Conservation (phyloP, 2,797 vertebrate genomes). For the Scarus forsteni region DNA sequence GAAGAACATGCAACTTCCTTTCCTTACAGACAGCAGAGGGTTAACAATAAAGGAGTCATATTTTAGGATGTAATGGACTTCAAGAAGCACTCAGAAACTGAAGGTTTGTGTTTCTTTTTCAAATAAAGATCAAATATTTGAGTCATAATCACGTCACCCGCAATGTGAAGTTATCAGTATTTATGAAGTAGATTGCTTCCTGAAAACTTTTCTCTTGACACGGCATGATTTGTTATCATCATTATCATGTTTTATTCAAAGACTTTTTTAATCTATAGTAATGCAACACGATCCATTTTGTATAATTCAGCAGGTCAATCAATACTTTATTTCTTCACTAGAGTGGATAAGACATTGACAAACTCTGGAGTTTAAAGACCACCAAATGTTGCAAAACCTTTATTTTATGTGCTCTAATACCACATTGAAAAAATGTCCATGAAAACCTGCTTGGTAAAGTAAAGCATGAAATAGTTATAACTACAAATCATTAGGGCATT, state of each 20-base stretch:
- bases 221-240: constrained; percentile 40
- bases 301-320: constrained; percentile 69
- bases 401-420: too few relatives aligned
- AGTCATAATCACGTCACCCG: background rate
- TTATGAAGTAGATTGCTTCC: background rate
- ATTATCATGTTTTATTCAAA: constrained; percentile 68
- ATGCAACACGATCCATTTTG: constrained; percentile 59
- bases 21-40: constrained; percentile 26
- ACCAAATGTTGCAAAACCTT: constrained; percentile 6
- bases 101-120: too few relatives aligned
- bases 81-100: background rate
- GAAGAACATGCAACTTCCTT: constrained; percentile 27
- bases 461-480: too few relatives aligned
- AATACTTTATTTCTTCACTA: constrained; percentile 62
- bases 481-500: too few relatives aligned
- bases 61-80: background rate
- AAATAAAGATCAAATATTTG: background rate
- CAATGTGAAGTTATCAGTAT: background rate
- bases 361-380: constrained; percentile 22
- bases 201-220: constrained; percentile 39
- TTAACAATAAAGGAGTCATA: background rate
- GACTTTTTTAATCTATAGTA: constrained; percentile 63
- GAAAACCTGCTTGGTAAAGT: too few relatives aligned
- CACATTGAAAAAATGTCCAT: too few relatives aligned
- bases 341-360: constrained; percentile 41